Percentiles rank a stretch among this genome's conserved stretches.
Conservation (phyloP, 1,140 invertebrate genomes). For the Macrocentrus cingulum region DNA sequence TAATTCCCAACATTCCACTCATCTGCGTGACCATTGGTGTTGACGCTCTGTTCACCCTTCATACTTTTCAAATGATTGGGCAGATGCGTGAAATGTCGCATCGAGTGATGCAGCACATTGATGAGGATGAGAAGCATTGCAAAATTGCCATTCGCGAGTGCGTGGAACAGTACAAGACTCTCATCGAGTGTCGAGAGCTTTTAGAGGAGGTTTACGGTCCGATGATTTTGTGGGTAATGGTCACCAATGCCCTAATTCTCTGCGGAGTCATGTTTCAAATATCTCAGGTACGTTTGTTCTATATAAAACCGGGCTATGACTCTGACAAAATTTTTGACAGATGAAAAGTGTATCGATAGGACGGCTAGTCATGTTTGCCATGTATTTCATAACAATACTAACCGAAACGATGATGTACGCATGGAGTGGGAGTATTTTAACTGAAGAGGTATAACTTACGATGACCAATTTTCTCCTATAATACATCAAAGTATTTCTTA, state of each 20-base stretch:
- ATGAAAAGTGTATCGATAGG: slow-evolving; percentile 1
- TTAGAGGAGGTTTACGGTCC: slow-evolving; percentile 37
- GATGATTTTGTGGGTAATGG: slow-evolving; percentile 29
- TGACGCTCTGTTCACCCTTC: background rate
- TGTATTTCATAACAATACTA: slow-evolving; percentile 25
- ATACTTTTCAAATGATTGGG: background rate
- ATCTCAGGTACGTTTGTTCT: slow-evolving; percentile 34
- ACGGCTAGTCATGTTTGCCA: background rate
- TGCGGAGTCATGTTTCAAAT: slow-evolving; percentile 39
- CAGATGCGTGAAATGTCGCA: background rate
- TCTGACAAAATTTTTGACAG: background rate
- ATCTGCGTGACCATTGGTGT: background rate
- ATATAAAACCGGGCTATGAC: background rate
- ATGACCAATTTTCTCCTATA: slow-evolving; percentile 12
- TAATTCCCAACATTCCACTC: background rate
- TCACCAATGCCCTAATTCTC: slow-evolving; percentile 32
- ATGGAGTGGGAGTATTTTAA: slow-evolving; percentile 24
- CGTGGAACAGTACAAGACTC: slow-evolving; percentile 27
- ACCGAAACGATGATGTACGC: slow-evolving; percentile 28
- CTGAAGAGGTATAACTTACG: slow-evolving; percentile 20
- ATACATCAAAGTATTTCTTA: background rate
- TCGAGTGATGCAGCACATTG: slow-evolving; percentile 15
- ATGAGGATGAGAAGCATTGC: slow-evolving; percentile 22
- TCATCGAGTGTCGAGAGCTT: slow-evolving; percentile 27
- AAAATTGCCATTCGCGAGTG: slow-evolving; percentile 33